Conservation (phyloP, 2,888 invertebrate genomes). For the Coenonympha arcania region DNA sequence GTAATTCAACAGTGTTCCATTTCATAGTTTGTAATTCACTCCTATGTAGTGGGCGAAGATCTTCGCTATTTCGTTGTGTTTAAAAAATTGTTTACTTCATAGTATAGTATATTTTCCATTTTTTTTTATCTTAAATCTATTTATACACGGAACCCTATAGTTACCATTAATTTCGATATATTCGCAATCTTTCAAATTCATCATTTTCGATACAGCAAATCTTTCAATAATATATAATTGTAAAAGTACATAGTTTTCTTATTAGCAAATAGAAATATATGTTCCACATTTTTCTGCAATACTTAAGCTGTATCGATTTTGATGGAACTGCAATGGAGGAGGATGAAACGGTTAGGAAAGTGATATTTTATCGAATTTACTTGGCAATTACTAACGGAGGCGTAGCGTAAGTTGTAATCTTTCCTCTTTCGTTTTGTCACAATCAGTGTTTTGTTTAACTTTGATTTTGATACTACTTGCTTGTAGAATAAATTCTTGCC, state of each 20-base stretch:
- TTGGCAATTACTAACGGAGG: conserved; percentile 47
- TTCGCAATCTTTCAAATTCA: conserved; percentile 20
- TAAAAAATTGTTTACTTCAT: conserved; percentile 5
- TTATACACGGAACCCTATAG: conserved; percentile 30
- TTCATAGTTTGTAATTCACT: too few relatives aligned
- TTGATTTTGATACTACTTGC: conserved; percentile 31
- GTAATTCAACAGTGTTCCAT: too few relatives aligned
- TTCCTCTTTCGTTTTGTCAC: conserved; percentile 35
- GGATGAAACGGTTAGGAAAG: conserved; percentile 37
- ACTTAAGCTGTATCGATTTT: conserved; percentile 25
- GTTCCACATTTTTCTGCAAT: conserved; percentile 11
- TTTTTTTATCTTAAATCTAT: conserved; percentile 33
- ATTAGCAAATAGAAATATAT: background rate
- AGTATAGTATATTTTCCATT: conserved; percentile 30
- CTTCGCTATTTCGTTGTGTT: background rate
- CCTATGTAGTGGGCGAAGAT: conserved; percentile 3
- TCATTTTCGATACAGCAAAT: conserved; percentile 22
- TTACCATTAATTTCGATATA: conserved; percentile 36
- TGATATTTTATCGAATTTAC: conserved; percentile 71
- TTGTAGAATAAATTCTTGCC: conserved; percentile 45
- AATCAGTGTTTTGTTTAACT: conserved; percentile 28
- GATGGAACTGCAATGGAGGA: conserved; percentile 20
- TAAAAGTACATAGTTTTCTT: background rate
- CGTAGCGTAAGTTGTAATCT: conserved; percentile 31
- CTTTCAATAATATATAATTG: too few relatives aligned